These are phyloP conservation scores for Poeciliopsis infans DNA, from an alignment of 2,797 vertebrate genomes.

Conservation along the genomic window DNA sequence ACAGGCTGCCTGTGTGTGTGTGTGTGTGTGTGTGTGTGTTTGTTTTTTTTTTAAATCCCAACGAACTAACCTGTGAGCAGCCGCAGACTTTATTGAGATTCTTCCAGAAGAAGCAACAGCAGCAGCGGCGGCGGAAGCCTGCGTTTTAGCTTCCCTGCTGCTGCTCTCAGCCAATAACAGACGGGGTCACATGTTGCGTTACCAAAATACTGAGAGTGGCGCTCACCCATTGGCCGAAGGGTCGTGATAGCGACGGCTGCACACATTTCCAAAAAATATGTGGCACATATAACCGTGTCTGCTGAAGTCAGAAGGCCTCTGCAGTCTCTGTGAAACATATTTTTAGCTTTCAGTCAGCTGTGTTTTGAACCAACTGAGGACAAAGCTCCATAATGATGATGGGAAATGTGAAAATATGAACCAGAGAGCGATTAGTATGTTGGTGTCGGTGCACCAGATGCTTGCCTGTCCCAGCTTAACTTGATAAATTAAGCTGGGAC, in stretches of 20 bases:
- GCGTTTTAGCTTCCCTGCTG: constrained; percentile 31
- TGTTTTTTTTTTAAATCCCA: background rate
- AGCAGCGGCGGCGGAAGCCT: constrained; percentile 5
- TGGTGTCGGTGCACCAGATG: background rate
- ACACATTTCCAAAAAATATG: background rate
- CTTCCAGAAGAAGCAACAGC: constrained; percentile 31
- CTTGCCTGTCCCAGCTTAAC: background rate
- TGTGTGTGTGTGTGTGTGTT: background rate
- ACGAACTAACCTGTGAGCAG: constrained; percentile 66
- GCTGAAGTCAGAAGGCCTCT: background rate
- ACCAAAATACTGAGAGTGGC: constrained; percentile 36
- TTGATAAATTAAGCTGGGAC: background rate
- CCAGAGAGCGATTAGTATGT: background rate
- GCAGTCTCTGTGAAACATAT: background rate
- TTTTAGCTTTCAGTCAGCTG: background rate
- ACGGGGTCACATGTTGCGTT: constrained; percentile 18
- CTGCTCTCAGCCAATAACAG: constrained; percentile 68
- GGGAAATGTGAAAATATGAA: background rate
- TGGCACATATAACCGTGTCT: background rate
- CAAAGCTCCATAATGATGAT: background rate
- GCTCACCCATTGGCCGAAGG: constrained; percentile 59
- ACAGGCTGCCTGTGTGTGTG: background rate
- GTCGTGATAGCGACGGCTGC: background rate
- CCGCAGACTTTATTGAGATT: constrained; percentile 32
- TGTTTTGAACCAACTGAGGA: background rate